Percentiles rank a stretch among this genome's conserved stretches.
Conservation (phyloP, 2,797 vertebrate species). For the Leptatherina wallacei region DNA sequence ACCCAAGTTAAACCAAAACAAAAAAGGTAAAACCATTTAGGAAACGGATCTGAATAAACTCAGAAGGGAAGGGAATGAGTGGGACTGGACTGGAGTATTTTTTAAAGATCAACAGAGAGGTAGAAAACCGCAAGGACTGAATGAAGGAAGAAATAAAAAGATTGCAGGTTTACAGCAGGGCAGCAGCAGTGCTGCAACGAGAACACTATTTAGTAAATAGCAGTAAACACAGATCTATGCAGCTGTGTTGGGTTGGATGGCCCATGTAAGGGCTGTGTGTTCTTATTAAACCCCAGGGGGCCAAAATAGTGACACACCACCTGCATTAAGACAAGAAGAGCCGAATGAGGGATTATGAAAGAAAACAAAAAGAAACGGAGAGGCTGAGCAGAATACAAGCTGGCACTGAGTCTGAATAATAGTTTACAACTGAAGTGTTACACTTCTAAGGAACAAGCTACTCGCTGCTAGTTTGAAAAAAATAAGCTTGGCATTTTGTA, state of each 20-base stretch:
- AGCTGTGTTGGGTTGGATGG: conserved; percentile 80
- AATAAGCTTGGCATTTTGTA: conserved; percentile 63
- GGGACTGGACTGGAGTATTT: conserved; percentile 44
- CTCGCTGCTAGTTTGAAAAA: conserved; percentile 55
- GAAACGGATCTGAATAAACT: conserved; percentile 54
- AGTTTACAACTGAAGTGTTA: conserved; percentile 57
- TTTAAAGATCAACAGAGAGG: conserved; percentile 57
- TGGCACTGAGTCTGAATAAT: conserved; percentile 56
- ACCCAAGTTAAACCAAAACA: conserved; percentile 62
- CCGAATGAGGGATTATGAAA: conserved; percentile 49
- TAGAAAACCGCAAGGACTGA: conserved; percentile 51
- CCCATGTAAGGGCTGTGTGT: conserved; percentile 73
- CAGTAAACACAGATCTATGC: conserved; percentile 80
- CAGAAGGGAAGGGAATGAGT: conserved; percentile 34
- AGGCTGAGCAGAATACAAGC: conserved; percentile 55
- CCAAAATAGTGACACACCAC: conserved; percentile 75
- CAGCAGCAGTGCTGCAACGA: conserved; percentile 76
- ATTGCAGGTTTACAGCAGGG: conserved; percentile 72
- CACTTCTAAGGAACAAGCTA: conserved; percentile 68
- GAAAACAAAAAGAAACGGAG: conserved; percentile 54
- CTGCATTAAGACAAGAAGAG: conserved; percentile 65
- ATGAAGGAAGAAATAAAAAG: conserved; percentile 45
- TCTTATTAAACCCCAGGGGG: conserved; percentile 81
- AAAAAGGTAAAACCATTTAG: conserved; percentile 66
- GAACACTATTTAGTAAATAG: conserved; percentile 84